Evolutionary conservation across 1,140 invertebrate species (phyloP), one percentile per base, ranked within the genome.

Genomic region (Lineus longissimus): DNA sequence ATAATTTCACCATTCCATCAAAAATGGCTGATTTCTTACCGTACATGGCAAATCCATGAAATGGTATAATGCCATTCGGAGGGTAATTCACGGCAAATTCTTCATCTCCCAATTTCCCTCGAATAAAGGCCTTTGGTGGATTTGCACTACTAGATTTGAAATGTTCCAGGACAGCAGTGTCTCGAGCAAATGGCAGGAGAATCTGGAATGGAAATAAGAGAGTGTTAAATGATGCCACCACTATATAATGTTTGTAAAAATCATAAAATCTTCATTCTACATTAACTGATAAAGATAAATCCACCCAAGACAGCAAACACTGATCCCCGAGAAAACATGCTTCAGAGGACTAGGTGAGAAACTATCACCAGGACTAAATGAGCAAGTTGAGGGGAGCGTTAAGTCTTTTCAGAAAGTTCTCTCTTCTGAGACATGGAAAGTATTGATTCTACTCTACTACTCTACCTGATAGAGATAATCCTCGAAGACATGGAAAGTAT

Each of bases 21-120:
- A 43, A 43, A 43, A 43, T 19, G 11, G 40, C n/a, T 51, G 25
- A 4, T 9, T 27, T 73, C 86, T 84, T 85, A 94, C 92, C 91
- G 82, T 95, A 96, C 94, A 98, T 97, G 9, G 94, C 91, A 77
- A 97, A 97, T 0, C 94, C 95, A 79, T 97, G 94, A 79, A 96
- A 97, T 7, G 95, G 95, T 71, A 97, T 93, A 19, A 97, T 88
- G 4, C 94, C 94, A 82, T 91, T 94, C 0, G 94, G 94, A 17
- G 95, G 94, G 76, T 94, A 95, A 25, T 89, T 86, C n/a, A 93
- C 88, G 22, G 77, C 65, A 68, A 73, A 77, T 58, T 80, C 77
- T 33, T 79, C 75, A 40, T 72, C 67, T 0, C 78, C 79, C 13
- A 78, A 67, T 59, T 76, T 79, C 0, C 81, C 81, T 25, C 81